Evolutionary conservation across 1,140 invertebrate genomes (phyloP).

Genomic region (Zaprionus tsacasi): DNA sequence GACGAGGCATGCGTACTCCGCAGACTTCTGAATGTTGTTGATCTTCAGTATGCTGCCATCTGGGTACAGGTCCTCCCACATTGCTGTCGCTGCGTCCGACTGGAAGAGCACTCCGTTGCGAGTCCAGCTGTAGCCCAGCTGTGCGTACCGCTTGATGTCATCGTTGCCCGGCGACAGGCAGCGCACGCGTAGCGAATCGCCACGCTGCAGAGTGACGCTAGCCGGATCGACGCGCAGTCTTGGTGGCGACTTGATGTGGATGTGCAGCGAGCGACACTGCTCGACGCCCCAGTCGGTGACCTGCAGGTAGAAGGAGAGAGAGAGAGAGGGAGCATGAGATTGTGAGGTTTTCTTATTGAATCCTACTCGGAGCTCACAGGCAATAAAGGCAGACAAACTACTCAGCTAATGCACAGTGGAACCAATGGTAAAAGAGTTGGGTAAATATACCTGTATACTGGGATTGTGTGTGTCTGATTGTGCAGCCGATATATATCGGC

Average conservation of each 20-base stretch:
- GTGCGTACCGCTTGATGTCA: conserved; percentile 85
- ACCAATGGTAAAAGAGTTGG: background rate
- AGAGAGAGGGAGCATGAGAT: too few relatives aligned
- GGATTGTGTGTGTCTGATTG: background rate
- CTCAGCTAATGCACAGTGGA: background rate
- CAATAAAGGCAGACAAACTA: too few relatives aligned
- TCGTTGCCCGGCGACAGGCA: conserved; percentile 87
- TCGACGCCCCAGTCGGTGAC: conserved; percentile 90
- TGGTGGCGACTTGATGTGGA: conserved; percentile 88
- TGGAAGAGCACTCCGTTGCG: conserved; percentile 90
- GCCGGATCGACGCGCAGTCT: conserved; percentile 89
- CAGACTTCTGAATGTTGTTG: conserved; percentile 89
- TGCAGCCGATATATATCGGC: conserved; percentile 12
- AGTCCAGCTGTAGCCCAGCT: conserved; percentile 92
- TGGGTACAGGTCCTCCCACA: conserved; percentile 92
- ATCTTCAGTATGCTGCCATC: conserved; percentile 91
- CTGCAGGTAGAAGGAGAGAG: conserved; percentile 55
- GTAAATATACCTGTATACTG: background rate
- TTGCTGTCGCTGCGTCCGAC: conserved; percentile 88
- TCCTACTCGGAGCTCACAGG: too few relatives aligned
- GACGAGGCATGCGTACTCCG: conserved; percentile 87
- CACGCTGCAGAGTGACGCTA: conserved; percentile 87
- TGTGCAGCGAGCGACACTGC: conserved; percentile 88
- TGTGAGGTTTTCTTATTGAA: too few relatives aligned
- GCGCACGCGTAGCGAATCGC: conserved; percentile 88